Base-by-base conservation (phyloP, 2,888 invertebrate species). In the Zonitis immaculata region DNA sequence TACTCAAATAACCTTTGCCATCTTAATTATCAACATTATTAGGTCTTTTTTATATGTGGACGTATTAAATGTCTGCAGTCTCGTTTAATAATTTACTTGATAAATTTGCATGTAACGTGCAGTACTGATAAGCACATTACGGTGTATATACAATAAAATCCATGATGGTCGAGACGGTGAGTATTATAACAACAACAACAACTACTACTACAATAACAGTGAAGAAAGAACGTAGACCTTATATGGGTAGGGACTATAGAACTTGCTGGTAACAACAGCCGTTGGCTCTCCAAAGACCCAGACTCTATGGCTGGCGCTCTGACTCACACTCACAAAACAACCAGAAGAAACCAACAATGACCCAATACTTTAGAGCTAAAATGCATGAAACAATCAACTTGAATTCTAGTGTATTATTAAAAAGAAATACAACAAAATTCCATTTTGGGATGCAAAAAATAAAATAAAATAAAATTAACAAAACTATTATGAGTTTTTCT, bases 261-360 rank as follows among this genome's bases (percentile, higher is more conserved):
- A 52, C 56, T 49, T 49, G 49, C n/a, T n/a, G n/a, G 52, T 52
- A 32, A 42, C 32, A 50, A 52, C 50, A 47, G 56, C 56, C 51
- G 42, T 42, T 45, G 56, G 56, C 56, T 50, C 47, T 46, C 32
- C 54, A 27, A 47, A 60, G 61, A 61, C 61, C 58, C 57, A 61
- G 61, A 61, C 61, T 60, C 57, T 51, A 43, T 54, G 59, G 53
- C 59, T 59, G 56, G 53, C 57, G 51, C 56, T 56, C 52, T 53
- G 53, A 56, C 56, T 53, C 56, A 56, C 53, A 32, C 46, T n/a
- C n/a, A 46, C 44, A 44, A 14, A 22, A 44, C 16, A 9, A 35
- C 35, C 7, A 35, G 3, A 35, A 18, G 18, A 35, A 18, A 18
- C 18, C 35, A 35, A 35, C 16, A 35, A 1, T 35, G 18, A 35